These are phyloP conservation scores for Naja naja DNA, from an alignment of 2,113 vertebrate genomes.

Conservation along the genomic window DNA sequence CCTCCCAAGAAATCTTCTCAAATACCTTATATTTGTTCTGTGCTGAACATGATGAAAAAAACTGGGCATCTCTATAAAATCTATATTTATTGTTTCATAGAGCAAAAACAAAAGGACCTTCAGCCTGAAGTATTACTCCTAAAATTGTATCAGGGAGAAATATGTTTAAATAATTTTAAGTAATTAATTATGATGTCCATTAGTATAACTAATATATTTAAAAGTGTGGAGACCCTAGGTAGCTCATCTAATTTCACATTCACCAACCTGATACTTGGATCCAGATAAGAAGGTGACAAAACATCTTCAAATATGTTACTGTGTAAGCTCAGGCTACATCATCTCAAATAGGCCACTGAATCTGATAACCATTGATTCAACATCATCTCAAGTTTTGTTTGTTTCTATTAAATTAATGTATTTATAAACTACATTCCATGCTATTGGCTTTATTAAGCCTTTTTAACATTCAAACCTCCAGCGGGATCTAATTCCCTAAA, in stretches of 20 bases:
- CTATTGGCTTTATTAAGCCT: background rate
- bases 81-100: no score
- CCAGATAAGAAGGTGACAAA: background rate
- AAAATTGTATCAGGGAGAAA: no score
- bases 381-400: background rate
- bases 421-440: background rate
- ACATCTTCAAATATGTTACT: background rate
- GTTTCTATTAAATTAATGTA: background rate
- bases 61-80: no score
- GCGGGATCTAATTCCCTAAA: background rate
- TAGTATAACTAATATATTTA: no score
- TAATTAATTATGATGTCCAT: no score
- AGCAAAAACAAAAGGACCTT: no score
- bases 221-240: no score
- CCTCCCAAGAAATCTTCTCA: background rate
- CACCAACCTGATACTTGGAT: background rate
- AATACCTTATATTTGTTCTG: background rate
- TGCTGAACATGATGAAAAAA: background rate
- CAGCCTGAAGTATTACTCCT: no score
- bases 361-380: background rate
- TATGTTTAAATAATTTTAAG: no score
- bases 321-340: background rate
- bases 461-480: background rate
- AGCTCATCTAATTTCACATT: background rate
- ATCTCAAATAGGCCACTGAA: no score